Conservation (phyloP, 2,888 invertebrate genomes). For the Oasisia sp. region DNA sequence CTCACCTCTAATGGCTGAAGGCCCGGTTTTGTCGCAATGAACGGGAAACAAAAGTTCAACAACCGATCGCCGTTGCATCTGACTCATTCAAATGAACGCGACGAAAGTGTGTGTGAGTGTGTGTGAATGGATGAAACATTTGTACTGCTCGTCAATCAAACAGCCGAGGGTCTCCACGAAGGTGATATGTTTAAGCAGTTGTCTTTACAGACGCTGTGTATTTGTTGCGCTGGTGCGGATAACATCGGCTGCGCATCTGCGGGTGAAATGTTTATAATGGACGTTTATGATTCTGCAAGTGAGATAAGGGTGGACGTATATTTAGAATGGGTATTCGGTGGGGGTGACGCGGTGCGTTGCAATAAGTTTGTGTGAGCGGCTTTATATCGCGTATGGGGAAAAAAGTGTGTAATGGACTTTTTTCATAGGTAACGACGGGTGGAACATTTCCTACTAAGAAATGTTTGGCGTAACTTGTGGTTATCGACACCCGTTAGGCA, state of each 20-base stretch:
- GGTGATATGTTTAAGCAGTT: not conserved
- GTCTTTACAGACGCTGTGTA: not conserved
- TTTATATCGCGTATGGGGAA: not conserved
- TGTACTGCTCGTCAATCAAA: not conserved
- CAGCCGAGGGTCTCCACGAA: not conserved
- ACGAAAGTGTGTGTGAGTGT: not conserved
- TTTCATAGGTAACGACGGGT: not conserved
- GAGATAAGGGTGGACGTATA: not conserved
- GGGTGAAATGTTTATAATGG: conserved; percentile 8
- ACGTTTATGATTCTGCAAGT: not conserved
- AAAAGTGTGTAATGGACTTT: not conserved
- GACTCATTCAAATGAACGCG: not conserved
- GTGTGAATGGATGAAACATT: not conserved
- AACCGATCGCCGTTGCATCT: not conserved
- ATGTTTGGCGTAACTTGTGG: not conserved
- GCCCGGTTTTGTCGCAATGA: too few relatives aligned
- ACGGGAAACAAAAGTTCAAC: too few relatives aligned
- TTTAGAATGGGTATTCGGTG: not conserved
- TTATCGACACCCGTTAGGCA: not conserved
- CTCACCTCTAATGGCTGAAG: too few relatives aligned
- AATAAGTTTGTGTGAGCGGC: not conserved
- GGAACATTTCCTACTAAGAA: not conserved
- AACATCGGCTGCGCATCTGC: conserved; percentile 10
- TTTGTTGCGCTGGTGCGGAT: not conserved
- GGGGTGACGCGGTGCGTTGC: conserved; percentile 3